These are phyloP conservation scores for Antedon mediterranea DNA, from an alignment of 53 echinoderm and acorn worm genomes.

Conservation along the genomic window DNA sequence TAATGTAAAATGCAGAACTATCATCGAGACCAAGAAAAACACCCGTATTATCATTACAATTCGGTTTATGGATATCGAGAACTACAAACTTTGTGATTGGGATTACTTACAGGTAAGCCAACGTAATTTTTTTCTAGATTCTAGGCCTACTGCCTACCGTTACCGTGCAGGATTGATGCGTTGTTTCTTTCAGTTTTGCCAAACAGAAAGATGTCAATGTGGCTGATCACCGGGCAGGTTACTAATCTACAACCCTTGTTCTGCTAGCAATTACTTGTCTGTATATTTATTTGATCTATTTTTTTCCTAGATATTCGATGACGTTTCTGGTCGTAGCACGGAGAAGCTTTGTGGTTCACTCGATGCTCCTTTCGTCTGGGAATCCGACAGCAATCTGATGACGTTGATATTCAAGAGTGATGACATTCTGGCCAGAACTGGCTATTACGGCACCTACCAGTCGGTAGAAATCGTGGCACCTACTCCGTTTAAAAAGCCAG, in stretches of 20 bases:
- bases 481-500: not conserved
- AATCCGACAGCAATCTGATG: conserved; percentile 34
- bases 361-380: conserved; percentile 25
- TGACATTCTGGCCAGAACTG: conserved; percentile 36
- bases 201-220: no score
- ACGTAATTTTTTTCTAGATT: no score
- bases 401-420: conserved; percentile 34
- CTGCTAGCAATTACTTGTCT: not conserved
- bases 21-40: no score
- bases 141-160: no score
- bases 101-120: conserved; percentile 42
- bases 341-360: conserved; percentile 27
- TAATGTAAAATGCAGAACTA: no score
- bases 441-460: conserved; percentile 30
- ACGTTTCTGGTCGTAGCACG: conserved; percentile 13
- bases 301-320: conserved; percentile 18
- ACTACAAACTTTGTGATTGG: conserved; percentile 42
- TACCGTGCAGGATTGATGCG: no score
- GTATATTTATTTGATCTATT: not conserved
- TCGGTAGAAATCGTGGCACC: not conserved
- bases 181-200: not conserved
- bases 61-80: conserved; percentile 48
- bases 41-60: conserved; percentile 36
- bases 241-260: no score
- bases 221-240: no score